Evolutionary conservation across 2,113 vertebrate species (phyloP).

Genomic region (Carassius auratus): DNA sequence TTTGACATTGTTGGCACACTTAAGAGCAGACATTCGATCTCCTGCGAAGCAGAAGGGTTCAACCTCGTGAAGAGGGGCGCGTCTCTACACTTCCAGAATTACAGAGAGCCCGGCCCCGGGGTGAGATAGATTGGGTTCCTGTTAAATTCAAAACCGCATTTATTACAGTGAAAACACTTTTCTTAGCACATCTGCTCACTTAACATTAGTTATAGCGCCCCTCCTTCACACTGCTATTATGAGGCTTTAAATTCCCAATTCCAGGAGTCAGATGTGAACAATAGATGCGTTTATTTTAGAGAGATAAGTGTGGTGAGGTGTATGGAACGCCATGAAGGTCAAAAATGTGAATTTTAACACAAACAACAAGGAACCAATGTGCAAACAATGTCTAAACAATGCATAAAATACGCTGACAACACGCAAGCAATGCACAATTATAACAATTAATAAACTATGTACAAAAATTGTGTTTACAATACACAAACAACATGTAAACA

Average conservation of each 20-base stretch:
- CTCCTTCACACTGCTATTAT: slow-evolving; percentile 68
- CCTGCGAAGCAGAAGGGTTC: slow-evolving; percentile 70
- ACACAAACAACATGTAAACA: too few relatives aligned
- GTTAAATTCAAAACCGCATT: slow-evolving; percentile 80
- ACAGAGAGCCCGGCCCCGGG: slow-evolving; percentile 69
- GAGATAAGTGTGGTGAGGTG: background rate
- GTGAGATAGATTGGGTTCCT: slow-evolving; percentile 75
- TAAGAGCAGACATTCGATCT: slow-evolving; percentile 78
- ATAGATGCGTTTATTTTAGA: background rate
- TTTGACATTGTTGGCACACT: slow-evolving; percentile 75
- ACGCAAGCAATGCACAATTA: too few relatives aligned
- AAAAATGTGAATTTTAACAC: background rate
- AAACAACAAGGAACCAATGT: too few relatives aligned
- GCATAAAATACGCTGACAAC: too few relatives aligned
- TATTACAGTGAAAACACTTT: slow-evolving; percentile 72
- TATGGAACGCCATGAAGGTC: background rate
- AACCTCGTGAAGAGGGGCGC: slow-evolving; percentile 61
- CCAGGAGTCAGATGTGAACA: slow-evolving; percentile 42
- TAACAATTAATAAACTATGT: too few relatives aligned
- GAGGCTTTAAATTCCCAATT: slow-evolving; percentile 62
- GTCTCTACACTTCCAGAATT: slow-evolving; percentile 69
- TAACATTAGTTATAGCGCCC: slow-evolving; percentile 78
- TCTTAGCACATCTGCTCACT: slow-evolving; percentile 79
- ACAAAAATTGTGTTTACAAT: too few relatives aligned
- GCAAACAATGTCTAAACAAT: too few relatives aligned